Conservation (phyloP, 2,797 vertebrate genomes). For the Rhynchotus rufescens region DNA sequence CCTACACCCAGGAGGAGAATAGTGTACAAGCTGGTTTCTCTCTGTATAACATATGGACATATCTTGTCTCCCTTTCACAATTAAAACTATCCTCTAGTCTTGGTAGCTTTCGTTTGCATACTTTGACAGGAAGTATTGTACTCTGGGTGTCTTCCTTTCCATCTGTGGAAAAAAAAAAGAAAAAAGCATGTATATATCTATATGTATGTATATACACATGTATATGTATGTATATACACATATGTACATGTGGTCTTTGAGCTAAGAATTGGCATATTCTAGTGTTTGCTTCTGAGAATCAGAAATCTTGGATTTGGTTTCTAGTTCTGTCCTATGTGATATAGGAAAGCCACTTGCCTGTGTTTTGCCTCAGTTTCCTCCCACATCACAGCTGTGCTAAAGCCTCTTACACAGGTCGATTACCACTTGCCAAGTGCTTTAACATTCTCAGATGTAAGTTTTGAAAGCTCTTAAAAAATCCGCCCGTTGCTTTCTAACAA, state of each 20-base stretch:
- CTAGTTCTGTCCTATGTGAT: neutral
- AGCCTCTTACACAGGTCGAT: neutral
- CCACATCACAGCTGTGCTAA: neutral
- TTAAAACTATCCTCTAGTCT: neutral
- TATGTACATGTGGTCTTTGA: neutral
- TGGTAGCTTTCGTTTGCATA: neutral
- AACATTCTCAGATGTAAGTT: neutral
- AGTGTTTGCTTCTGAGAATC: neutral
- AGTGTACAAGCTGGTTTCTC: neutral
- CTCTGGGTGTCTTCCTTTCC: neutral
- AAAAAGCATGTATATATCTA: neutral
- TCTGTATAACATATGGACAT: no score
- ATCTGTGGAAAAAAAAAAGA: neutral
- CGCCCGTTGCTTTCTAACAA: neutral
- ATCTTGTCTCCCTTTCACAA: neutral
- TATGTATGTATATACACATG: no score
- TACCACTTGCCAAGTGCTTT: neutral
- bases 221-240: no score
- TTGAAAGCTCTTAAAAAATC: neutral
- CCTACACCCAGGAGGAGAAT: neutral
- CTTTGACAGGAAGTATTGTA: neutral
- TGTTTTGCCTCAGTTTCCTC: neutral
- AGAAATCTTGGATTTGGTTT: neutral
- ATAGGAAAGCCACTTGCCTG: neutral
- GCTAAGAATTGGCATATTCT: fast-evolving